Percentiles rank a stretch among this genome's conserved stretches.
These are phyloP conservation scores for Plebejus melissa DNA, from an alignment of 2,888 invertebrate genomes.

Conservation along the genomic window DNA sequence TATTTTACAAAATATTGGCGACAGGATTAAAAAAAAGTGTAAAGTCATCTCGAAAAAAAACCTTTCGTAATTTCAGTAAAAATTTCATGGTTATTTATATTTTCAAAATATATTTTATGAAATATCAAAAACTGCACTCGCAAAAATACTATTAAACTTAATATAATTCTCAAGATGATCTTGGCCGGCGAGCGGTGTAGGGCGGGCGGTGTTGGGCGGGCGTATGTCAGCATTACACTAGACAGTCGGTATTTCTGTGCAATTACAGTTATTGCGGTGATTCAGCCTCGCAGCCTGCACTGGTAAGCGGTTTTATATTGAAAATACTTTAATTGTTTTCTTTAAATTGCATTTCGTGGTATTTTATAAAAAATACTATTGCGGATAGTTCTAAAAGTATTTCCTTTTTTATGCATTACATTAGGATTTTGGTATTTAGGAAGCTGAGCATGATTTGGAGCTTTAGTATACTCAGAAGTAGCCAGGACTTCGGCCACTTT, in stretches of 20 bases:
- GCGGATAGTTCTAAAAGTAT: background rate
- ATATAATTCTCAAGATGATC: slow-evolving; percentile 19
- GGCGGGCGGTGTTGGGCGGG: background rate
- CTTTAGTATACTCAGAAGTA: no score
- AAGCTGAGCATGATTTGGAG: background rate
- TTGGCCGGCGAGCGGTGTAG: background rate
- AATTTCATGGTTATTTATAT: no score
- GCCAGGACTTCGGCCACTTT: no score
- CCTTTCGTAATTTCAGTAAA: no score
- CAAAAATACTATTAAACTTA: background rate
- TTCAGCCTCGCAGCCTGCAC: slow-evolving; percentile 41
- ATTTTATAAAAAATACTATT: background rate
- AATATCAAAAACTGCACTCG: background rate
- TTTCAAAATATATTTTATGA: no score
- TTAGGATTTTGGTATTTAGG: background rate
- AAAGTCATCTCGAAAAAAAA: no score
- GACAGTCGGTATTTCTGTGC: slow-evolving; percentile 65
- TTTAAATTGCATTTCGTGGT: background rate
- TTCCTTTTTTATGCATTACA: background rate
- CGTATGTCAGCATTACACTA: slow-evolving; percentile 38
- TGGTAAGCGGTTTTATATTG: slow-evolving; percentile 27
- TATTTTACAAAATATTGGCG: no score
- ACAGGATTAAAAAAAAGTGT: no score
- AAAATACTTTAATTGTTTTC: slow-evolving; percentile 17
- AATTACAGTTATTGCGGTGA: slow-evolving; percentile 72